Percentiles rank a stretch among this genome's conserved stretches.
These are phyloP conservation scores for Oryctes rhinoceros DNA, from an alignment of 1,140 invertebrate genomes.

Conservation along the genomic window DNA sequence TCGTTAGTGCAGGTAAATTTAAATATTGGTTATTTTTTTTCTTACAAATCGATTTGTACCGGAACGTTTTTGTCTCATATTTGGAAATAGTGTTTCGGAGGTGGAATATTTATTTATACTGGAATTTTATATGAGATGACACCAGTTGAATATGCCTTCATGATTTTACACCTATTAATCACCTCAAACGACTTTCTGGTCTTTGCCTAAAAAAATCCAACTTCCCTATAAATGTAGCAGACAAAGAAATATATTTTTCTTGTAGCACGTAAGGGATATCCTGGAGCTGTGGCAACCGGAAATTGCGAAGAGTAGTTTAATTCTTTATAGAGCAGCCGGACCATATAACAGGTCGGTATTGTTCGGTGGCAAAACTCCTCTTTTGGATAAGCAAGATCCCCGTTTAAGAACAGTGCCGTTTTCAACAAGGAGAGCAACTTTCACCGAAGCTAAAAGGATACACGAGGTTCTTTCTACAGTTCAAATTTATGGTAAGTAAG, in stretches of 20 bases:
- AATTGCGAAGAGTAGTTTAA: slow-evolving; percentile 74
- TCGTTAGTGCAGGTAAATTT: slow-evolving; percentile 69
- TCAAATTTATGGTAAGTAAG: slow-evolving; percentile 74
- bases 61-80: neutral
- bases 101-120: no score
- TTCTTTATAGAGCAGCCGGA: slow-evolving; percentile 81
- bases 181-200: no score
- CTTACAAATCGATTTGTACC: neutral
- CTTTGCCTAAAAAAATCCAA: no score
- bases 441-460: slow-evolving; percentile 81
- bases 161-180: no score
- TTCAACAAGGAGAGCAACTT: slow-evolving; percentile 82
- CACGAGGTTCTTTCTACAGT: slow-evolving; percentile 76
- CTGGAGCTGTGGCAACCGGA: slow-evolving; percentile 74
- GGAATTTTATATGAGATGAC: no score
- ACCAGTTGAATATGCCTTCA: no score
- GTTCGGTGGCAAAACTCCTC: slow-evolving; percentile 78
- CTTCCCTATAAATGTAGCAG: no score
- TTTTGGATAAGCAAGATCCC: slow-evolving; percentile 71
- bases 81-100: neutral
- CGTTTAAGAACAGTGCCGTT: slow-evolving; percentile 82
- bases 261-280: slow-evolving; percentile 83
- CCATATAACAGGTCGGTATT: slow-evolving; percentile 76
- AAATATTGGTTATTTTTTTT: no score
- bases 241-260: slow-evolving; percentile 49